Evolutionary conservation across 2,888 invertebrate genomes (phyloP).

Genomic region (Ypsolopha sequella): DNA sequence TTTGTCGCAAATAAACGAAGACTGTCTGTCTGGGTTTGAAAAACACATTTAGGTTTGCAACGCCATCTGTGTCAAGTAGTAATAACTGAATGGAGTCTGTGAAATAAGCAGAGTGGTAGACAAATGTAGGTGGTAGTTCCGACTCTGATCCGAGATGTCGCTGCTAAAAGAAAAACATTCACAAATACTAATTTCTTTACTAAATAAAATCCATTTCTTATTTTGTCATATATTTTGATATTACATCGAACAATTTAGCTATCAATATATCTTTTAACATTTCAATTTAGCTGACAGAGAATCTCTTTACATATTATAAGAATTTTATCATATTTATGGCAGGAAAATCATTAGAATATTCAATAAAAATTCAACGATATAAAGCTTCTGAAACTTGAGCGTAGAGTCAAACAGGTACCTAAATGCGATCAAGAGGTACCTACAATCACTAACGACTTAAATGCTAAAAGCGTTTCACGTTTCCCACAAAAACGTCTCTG

Average conservation of each 20-base stretch:
- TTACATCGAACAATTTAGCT: constrained; percentile 57
- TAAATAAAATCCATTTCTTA: neutral
- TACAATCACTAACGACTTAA: constrained; percentile 55
- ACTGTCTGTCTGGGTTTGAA: too few species aligned
- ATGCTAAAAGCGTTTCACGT: constrained; percentile 66
- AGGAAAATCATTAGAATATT: constrained; percentile 58
- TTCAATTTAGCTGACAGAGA: constrained; percentile 39
- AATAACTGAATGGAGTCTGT: too few species aligned
- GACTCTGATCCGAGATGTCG: constrained; percentile 7
- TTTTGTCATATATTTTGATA: constrained; percentile 23
- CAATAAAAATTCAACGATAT: constrained; percentile 62
- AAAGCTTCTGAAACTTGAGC: constrained; percentile 67
- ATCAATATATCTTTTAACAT: constrained; percentile 45
- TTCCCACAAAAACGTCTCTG: constrained; percentile 55
- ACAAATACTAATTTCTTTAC: neutral
- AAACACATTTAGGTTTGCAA: too few species aligned
- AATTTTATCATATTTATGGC: constrained; percentile 32
- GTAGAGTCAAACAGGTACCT: constrained; percentile 60
- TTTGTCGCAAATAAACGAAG: too few species aligned
- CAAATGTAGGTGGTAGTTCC: neutral
- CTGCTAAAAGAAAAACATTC: constrained; percentile 10
- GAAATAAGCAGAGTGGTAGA: too few species aligned
- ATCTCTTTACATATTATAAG: constrained; percentile 32
- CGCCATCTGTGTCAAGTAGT: too few species aligned
- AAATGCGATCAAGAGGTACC: constrained; percentile 47